These are phyloP conservation scores for Meloidogyne exigua DNA, from an alignment of 1,140 invertebrate species.

Conservation along the genomic window DNA sequence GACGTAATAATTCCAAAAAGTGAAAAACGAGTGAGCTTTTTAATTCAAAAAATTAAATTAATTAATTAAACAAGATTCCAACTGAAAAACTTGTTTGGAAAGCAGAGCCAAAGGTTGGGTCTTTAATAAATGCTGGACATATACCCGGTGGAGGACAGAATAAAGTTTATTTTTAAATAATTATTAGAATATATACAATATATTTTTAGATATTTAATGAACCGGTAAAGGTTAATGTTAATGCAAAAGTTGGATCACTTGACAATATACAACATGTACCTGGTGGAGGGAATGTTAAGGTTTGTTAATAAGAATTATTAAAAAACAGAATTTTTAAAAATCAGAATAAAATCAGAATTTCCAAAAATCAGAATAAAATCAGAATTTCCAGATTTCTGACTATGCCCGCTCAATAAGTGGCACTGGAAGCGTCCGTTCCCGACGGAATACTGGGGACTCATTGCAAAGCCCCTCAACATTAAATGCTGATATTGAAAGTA, in stretches of 20 bases:
- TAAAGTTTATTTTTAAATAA: slow-evolving; percentile 75
- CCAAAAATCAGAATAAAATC: neutral
- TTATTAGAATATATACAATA: neutral
- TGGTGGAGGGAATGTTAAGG: slow-evolving; percentile 85
- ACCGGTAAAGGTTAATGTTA: slow-evolving; percentile 68
- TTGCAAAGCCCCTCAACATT: slow-evolving; percentile 6
- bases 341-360: too few relatives aligned
- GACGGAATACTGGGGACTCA: slow-evolving; percentile 8
- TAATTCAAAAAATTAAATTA: too few relatives aligned
- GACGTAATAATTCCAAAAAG: slow-evolving; percentile 35
- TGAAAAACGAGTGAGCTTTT: slow-evolving; percentile 43
- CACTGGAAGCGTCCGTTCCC: slow-evolving; percentile 1
- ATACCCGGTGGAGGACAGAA: slow-evolving; percentile 81
- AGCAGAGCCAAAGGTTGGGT: slow-evolving; percentile 86
- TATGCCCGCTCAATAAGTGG: slow-evolving; percentile 12
- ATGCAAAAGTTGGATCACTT: slow-evolving; percentile 87
- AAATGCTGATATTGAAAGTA: neutral
- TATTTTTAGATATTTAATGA: slow-evolving; percentile 36
- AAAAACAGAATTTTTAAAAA: neutral
- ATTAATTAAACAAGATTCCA: slow-evolving; percentile 25
- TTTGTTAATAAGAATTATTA: slow-evolving; percentile 65
- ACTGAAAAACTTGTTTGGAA: slow-evolving; percentile 76
- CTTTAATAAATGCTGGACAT: slow-evolving; percentile 84
- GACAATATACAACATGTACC: slow-evolving; percentile 83
- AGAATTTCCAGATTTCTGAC: slow-evolving; percentile 19